Base-by-base conservation (phyloP, 2,113 vertebrate genomes). In the Labrus mixtus region DNA sequence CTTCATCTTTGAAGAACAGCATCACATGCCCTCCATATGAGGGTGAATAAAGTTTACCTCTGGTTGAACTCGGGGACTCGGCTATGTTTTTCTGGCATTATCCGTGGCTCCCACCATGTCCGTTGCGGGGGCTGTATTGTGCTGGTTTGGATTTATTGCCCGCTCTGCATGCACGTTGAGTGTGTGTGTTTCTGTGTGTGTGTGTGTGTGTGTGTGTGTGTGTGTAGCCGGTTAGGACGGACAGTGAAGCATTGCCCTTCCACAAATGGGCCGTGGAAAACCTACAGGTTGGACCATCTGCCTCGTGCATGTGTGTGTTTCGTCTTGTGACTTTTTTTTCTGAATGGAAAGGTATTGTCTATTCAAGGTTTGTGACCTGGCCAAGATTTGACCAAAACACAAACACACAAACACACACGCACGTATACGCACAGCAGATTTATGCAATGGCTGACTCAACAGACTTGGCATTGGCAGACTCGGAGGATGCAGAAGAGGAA, bases 121-220 rank as follows among this genome's bases (percentile, higher is more conserved):
- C 72, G 8, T 78, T 79, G 74, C 23, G 41, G 81, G 89, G 87
- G 82, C 48, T 75, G 78, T 63, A 77, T 87, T 83, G 83, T 89
- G 81, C 85, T 74, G 36, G 59, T 82, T 82, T 88, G 77, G 85
- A 85, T 93, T 84, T 87, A 86, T 90, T 80, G 76, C 76, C 65
- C 60, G 69, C 51, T 25, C 37, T 66, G 55, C 11, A 19, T 79
- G 71, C 29, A 54, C 56, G 46, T 15, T 66, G 76, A 54, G 66
- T 45, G 61, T 57, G 71, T 70, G 68, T 64, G 51, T 74, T 8
- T 79, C 12, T 80, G 19, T 73, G 50, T 16, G 71, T 43, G 60
- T 59, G 39, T 6, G 61, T 57, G 71, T 70, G 68, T 64, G 51
- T 74, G 6, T 79, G 10, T 80, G 19, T 73, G 50, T 16, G 71